Base-by-base conservation (phyloP, 2,113 vertebrate genomes). In the Elaphurus davidianus region DNA sequence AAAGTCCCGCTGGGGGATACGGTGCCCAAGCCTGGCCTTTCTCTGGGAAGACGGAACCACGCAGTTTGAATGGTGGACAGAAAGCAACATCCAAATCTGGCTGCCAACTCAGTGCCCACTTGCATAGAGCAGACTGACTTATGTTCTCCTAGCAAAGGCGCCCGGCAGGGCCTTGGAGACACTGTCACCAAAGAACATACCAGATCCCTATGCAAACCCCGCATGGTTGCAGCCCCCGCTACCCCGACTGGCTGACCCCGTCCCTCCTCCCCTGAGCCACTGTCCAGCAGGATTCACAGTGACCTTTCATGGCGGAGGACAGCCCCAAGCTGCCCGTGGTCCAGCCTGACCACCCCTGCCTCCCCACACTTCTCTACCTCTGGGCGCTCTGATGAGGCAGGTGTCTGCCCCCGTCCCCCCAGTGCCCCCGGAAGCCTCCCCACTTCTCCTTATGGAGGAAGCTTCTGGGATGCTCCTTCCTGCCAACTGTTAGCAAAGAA, bases 11-110 rank as follows among this genome's bases (percentile, higher is more conserved):
- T 9, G 30, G 36, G 30, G 43, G 52, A 14, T 0, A 25, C 19
- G 23, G 21, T 27, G 8, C 23, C 11, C 0, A 45, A 9, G 6
- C 21, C 6, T 0, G 0, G 1, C 27, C 0, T 12, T 27, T 27
- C 36, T 62, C 62, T 15, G 9, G 50, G 55, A 10, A 16, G 17
- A 6, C 15, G 1, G 50, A 33, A 40, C 13, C 27, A 0, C 3
- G 57, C 6, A 0, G 15, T 36, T 0, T 40, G 59, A 67, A 25
- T 19, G 55, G 47, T 5, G 15, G 40, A 4, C 11, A 28, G 92
- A 50, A 82, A 40, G 54, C 54, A 28, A 1, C 28, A 1, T 45
- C 78, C 59, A 13, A 21, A n/a, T 19, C 43, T 36, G 79, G 25
- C 59, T 2, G 21, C 36, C 15, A 3, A 0, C 54, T 23, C 3